phyloP scores from a whole-genome alignment of 2,113 vertebrate species.

The Protobothrops mucrosquamatus region DNA sequence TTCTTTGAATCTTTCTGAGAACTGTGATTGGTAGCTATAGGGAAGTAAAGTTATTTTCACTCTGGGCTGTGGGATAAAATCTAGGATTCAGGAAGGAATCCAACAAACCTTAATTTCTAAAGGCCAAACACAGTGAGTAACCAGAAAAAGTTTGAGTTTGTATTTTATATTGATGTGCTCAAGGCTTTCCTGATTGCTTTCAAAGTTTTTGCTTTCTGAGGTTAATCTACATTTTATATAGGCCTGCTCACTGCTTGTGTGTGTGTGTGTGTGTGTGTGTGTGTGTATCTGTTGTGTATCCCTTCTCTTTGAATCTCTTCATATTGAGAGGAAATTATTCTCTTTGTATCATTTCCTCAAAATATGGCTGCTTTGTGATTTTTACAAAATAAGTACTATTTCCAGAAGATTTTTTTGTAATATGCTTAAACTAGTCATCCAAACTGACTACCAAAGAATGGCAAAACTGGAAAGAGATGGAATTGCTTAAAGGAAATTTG shows the following conservation, averaged over 20 bases:
- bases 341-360: not conserved
- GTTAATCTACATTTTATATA: not conserved
- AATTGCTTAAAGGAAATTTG: not conserved
- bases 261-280: too few relatives aligned
- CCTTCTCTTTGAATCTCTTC: not conserved
- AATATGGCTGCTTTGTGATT: not conserved
- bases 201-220: not conserved
- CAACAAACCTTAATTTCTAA: not conserved
- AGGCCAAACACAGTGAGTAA: not conserved
- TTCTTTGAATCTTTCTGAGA: not conserved
- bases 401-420: not conserved
- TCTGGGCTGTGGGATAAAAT: not conserved
- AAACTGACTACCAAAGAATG: not conserved
- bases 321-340: too few relatives aligned
- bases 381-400: not conserved
- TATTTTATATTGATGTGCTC: not conserved
- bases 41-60: not conserved
- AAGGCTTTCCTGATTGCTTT: not conserved
- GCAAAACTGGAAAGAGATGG: not conserved
- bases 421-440: not conserved
- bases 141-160: not conserved
- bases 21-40: not conserved
- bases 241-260: not conserved
- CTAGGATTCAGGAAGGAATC: not conserved
- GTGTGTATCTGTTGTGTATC: not conserved